Conservation (phyloP, 2,888 invertebrate genomes). For the Papilio demoleus region DNA sequence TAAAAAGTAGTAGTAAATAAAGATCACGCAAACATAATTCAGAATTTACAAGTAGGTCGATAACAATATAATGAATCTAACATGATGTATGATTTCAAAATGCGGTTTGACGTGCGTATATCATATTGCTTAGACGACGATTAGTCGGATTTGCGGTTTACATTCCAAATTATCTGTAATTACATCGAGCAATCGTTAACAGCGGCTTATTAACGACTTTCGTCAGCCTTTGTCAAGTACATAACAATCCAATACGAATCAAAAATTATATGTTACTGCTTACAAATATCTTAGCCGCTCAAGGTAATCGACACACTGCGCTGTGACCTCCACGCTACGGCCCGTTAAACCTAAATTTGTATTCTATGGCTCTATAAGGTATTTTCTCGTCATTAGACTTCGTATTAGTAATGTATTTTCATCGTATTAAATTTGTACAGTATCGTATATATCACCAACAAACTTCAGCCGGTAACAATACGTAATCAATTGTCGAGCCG, state of each 20-base stretch:
- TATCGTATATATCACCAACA: too few relatives aligned
- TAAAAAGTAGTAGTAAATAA: not conserved
- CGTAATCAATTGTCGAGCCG: too few relatives aligned
- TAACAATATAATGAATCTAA: constrained; percentile 34
- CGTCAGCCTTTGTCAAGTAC: constrained; percentile 40
- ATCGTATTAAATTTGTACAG: too few relatives aligned
- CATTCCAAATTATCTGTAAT: constrained; percentile 41
- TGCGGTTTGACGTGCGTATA: constrained; percentile 34
- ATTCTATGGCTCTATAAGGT: too few relatives aligned
- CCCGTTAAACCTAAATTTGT: too few relatives aligned
- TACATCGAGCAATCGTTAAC: constrained; percentile 33
- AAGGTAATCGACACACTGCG: too few relatives aligned
- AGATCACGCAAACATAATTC: not conserved
- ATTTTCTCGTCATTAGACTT: too few relatives aligned
- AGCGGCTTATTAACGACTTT: constrained; percentile 35
- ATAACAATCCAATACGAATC: constrained; percentile 36
- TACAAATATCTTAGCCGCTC: too few relatives aligned
- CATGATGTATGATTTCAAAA: constrained; percentile 34
- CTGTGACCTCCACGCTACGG: too few relatives aligned
- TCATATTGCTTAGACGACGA: constrained; percentile 37
- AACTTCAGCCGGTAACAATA: too few relatives aligned
- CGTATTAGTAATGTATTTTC: too few relatives aligned
- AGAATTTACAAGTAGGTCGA: constrained; percentile 23
- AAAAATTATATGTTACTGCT: constrained; percentile 9
- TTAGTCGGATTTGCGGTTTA: constrained; percentile 38